Base-by-base conservation (phyloP, 2,113 vertebrate genomes). In the Axis porcinus region DNA sequence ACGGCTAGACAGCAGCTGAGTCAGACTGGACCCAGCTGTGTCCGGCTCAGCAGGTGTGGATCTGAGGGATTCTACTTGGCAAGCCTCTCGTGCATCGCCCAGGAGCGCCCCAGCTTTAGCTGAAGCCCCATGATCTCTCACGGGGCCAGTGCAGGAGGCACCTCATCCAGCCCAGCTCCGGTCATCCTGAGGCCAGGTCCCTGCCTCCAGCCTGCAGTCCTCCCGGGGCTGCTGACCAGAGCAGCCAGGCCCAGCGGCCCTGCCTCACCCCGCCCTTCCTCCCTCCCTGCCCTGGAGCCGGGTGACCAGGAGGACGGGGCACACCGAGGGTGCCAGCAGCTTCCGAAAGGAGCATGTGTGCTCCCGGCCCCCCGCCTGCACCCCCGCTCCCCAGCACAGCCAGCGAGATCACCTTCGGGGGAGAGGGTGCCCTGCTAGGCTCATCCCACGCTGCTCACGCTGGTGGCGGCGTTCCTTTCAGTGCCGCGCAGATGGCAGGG, bases 351-450 rank as follows among this genome's bases (percentile, higher is more conserved):
- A 55, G 67, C 47, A 30, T 92, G 10, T 55, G 55, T 57, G 12
- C 62, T 60, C 36, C 15, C 27, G 23, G 40, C 7, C 2, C 33
- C 13, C 5, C 4, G 11, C 17, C 17, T 3, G 11, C 5, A 0
- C 25, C 33, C 81, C 14, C 6, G 6, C 3, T n/a, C 45, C 15
- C 78, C 45, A 33, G 25, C 28, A 14, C 81, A 25, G 33, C 2
- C n/a, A 45, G 2, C 45, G 67, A 90, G 55, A 43, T 89, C 23
- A 5, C 85, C 19, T 40, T 45, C 40, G 33, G 9, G 1, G 25
- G n/a, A 60, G 52, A 28, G 45, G 21, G 23, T 15, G 9, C 23
- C 50, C 19, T 67, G 5, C 86, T 54, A 36, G 47, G 85, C 45
- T 62, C 92, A 23, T 36, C 14, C 25, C 82, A 23, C 28, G 58